phyloP scores from a whole-genome alignment of 2,888 invertebrate species.

The Tridacna gigas region DNA sequence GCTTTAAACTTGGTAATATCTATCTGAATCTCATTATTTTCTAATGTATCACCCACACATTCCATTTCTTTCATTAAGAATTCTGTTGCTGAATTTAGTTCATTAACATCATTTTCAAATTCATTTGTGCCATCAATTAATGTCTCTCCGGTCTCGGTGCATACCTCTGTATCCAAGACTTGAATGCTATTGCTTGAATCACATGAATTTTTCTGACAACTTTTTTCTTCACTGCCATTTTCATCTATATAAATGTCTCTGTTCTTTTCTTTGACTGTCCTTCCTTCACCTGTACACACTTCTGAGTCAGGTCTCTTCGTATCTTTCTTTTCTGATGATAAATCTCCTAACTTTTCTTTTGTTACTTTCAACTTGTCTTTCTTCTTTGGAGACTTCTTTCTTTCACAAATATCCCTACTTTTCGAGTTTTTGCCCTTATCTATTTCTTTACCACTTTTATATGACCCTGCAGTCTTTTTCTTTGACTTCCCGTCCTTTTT shows the following conservation, averaged over 20 bases:
- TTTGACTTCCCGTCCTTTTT: neutral
- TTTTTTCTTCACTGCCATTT: neutral
- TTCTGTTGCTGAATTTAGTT: conserved; percentile 5
- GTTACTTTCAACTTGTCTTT: neutral
- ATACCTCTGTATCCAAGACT: neutral
- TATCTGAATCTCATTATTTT: neutral
- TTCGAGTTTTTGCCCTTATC: neutral
- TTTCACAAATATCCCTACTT: neutral
- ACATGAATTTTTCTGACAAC: neutral
- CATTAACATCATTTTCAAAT: neutral
- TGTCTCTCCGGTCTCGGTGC: neutral
- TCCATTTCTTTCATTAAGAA: conserved; percentile 13
- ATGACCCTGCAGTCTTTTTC: neutral
- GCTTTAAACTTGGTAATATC: neutral
- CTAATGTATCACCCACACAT: neutral
- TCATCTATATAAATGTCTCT: neutral
- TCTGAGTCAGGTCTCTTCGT: too few species aligned
- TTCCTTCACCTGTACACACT: too few species aligned
- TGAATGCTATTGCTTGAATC: neutral
- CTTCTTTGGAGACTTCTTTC: neutral
- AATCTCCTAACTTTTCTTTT: too few species aligned
- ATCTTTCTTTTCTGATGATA: too few species aligned
- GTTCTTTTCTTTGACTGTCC: too few species aligned
- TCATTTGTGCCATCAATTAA: neutral
- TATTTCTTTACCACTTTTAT: neutral